These are phyloP conservation scores for Neomonachus schauinslandi DNA, from an alignment of 2,113 vertebrate species.

Conservation along the genomic window DNA sequence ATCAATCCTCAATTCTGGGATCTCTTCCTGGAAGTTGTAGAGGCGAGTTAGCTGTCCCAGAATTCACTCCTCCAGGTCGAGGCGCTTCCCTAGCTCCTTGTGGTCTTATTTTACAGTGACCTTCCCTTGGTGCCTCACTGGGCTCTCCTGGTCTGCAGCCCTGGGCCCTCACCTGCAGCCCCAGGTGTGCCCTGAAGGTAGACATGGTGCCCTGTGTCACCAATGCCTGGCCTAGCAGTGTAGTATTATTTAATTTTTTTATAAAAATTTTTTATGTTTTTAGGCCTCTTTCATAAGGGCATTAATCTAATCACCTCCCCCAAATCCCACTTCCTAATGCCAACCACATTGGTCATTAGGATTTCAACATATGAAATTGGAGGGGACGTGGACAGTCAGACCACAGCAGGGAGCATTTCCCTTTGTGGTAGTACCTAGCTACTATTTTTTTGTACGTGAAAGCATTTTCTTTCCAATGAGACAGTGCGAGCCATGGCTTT, in stretches of 20 bases:
- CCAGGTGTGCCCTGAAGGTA: background rate
- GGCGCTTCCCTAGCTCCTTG: background rate
- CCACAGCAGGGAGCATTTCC: too few species aligned
- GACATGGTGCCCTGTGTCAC: background rate
- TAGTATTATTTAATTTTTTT: background rate
- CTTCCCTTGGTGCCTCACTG: background rate
- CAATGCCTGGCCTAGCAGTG: background rate
- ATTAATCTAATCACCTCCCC: too few species aligned
- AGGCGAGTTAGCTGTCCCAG: background rate
- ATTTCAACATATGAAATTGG: too few species aligned
- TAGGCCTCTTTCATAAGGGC: too few species aligned
- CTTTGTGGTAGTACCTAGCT: too few species aligned
- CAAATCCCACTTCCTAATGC: too few species aligned
- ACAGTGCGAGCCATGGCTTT: background rate
- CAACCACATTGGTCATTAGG: too few species aligned
- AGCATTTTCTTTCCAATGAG: conserved; percentile 15
- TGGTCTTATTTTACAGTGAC: background rate
- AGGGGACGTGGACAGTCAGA: too few species aligned
- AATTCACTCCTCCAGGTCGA: background rate
- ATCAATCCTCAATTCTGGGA: background rate
- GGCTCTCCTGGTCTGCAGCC: background rate
- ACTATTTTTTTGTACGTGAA: background rate
- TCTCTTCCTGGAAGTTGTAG: background rate
- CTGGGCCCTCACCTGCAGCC: background rate
- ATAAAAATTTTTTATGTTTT: too few species aligned